Percentiles rank a stretch among this genome's conserved stretches.
Conservation (phyloP, 2,888 invertebrate species). For the Thecocarcelia acutangulata region DNA sequence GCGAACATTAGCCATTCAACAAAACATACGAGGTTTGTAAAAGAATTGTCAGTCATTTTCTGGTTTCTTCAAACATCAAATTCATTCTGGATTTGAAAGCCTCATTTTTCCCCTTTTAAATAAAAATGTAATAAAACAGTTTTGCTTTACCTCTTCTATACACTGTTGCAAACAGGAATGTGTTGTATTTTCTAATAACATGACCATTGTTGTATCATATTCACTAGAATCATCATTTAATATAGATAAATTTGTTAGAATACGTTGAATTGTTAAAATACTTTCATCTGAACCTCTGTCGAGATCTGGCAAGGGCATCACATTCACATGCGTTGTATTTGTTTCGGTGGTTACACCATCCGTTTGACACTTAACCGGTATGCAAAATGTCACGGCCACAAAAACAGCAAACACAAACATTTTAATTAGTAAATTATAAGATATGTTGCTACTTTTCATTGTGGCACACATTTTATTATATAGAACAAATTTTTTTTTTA, state of each 20-base stretch:
- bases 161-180: conserved; percentile 59
- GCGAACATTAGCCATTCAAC: too few relatives aligned
- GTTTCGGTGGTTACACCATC: not conserved
- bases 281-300: conserved; percentile 1
- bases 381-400: conserved; percentile 24
- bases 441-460: not conserved
- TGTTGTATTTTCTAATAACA: conserved; percentile 60
- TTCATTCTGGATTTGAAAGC: too few relatives aligned
- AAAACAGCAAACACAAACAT: not conserved
- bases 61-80: too few relatives aligned
- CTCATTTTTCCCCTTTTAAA: too few relatives aligned
- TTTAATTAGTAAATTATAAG: conserved; percentile 21
- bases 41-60: too few relatives aligned
- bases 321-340: not conserved
- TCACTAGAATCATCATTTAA: conserved; percentile 57
- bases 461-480: conserved; percentile 3
- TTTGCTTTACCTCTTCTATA: conserved; percentile 55
- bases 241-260: conserved; percentile 54
- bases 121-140: not conserved
- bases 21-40: too few relatives aligned
- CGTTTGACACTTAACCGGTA: conserved; percentile 28
- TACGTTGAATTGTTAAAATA: conserved; percentile 46
- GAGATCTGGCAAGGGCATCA: not conserved
- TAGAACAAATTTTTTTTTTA: not conserved
- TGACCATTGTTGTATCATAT: conserved; percentile 48